These are phyloP conservation scores for Dinoponera quadriceps DNA, from an alignment of 1,140 invertebrate species.

Conservation along the genomic window DNA sequence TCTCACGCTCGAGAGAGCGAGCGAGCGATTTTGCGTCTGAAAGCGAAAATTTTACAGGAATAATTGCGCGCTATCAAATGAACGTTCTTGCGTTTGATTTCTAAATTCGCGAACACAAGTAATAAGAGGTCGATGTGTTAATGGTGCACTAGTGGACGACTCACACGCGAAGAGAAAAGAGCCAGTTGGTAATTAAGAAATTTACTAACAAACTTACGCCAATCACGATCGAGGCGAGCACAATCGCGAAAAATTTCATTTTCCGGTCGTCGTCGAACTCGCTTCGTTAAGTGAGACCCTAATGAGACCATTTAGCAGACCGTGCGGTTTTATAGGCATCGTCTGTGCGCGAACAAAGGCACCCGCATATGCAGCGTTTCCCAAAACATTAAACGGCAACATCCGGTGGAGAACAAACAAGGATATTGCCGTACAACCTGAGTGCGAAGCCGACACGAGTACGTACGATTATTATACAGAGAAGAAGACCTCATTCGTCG, in stretches of 20 bases:
- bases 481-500: too few species aligned
- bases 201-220: slow-evolving; percentile 25
- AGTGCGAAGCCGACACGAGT: not conserved
- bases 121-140: not conserved
- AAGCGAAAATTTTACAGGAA: not conserved
- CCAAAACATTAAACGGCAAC: slow-evolving; percentile 62
- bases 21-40: slow-evolving; percentile 11
- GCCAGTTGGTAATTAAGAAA: not conserved
- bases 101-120: not conserved
- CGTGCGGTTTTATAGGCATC: slow-evolving; percentile 60
- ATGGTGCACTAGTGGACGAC: not conserved
- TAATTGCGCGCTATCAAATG: too few species aligned
- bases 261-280: not conserved
- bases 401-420: slow-evolving; percentile 41
- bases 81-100: not conserved
- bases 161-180: not conserved
- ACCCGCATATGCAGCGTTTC: slow-evolving; percentile 36
- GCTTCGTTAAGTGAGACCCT: not conserved
- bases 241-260: slow-evolving; percentile 23
- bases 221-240: not conserved
- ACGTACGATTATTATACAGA: slow-evolving; percentile 8
- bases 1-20: not conserved
- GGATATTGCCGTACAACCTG: not conserved
- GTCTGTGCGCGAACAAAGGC: not conserved
- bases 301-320: slow-evolving; percentile 6